Evolutionary conservation across 2,888 invertebrate species (phyloP).

Genomic region (Phalera bucephala): DNA sequence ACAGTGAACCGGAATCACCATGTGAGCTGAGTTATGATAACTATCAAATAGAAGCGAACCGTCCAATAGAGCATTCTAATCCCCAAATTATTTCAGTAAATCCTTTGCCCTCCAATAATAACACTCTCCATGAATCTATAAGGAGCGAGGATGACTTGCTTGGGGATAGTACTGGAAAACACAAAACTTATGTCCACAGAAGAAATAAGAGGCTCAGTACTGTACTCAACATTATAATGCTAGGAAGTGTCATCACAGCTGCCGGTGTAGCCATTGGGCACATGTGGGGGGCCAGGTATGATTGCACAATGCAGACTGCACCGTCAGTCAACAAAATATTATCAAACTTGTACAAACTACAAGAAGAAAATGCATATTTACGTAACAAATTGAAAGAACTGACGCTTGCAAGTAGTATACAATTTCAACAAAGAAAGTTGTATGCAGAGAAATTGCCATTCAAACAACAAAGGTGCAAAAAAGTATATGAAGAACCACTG

Average conservation of each 20-base stretch:
- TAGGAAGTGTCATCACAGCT: slow-evolving; percentile 76
- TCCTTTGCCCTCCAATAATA: slow-evolving; percentile 36
- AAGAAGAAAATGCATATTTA: slow-evolving; percentile 75
- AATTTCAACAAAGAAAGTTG: slow-evolving; percentile 46
- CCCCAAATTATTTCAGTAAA: slow-evolving; percentile 41
- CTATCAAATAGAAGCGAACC: slow-evolving; percentile 38
- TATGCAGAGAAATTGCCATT: slow-evolving; percentile 36
- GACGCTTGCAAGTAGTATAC: slow-evolving; percentile 46
- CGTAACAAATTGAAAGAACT: slow-evolving; percentile 68
- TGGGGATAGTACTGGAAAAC: slow-evolving; percentile 54
- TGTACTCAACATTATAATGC: slow-evolving; percentile 71
- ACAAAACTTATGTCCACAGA: slow-evolving; percentile 75
- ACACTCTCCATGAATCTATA: slow-evolving; percentile 43
- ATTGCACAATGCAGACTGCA: slow-evolving; percentile 57
- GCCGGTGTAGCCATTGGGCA: slow-evolving; percentile 77
- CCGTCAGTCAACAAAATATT: slow-evolving; percentile 74
- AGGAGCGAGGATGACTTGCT: slow-evolving; percentile 57
- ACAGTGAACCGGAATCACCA: slow-evolving; percentile 69
- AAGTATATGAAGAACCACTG: slow-evolving; percentile 69
- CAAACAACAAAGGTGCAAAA: slow-evolving; percentile 65
- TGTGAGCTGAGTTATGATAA: slow-evolving; percentile 47
- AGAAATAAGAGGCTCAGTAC: slow-evolving; percentile 74
- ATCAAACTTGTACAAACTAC: slow-evolving; percentile 74
- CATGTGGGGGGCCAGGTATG: slow-evolving; percentile 77
- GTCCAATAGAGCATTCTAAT: slow-evolving; percentile 37